Conservation (phyloP, 2,888 invertebrate genomes). For the Phasia obesa region DNA sequence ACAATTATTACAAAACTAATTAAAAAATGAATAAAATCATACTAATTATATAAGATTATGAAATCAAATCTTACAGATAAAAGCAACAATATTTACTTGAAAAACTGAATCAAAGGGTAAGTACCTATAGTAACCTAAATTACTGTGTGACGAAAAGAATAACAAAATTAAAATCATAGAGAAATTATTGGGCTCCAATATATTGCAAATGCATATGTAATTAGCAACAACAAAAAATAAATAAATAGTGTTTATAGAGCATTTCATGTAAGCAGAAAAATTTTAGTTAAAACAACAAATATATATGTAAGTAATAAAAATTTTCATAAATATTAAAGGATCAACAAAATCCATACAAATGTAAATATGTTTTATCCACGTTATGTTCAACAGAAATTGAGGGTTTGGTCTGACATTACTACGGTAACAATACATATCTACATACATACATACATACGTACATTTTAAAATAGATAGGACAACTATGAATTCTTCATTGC, state of each 20-base stretch:
- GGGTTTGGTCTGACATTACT: not conserved
- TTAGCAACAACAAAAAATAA: no score
- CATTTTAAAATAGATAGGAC: constrained; percentile 3
- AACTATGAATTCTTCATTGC: constrained; percentile 28
- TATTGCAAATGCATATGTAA: no score
- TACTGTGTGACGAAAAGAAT: not conserved
- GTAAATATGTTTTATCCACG: not conserved
- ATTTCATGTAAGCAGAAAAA: no score
- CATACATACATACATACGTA: no score
- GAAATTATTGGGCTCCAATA: not conserved
- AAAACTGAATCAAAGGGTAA: not conserved
- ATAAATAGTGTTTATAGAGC: not conserved
- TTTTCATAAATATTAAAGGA: no score
- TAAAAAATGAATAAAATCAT: constrained; percentile 38
- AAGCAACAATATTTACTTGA: not conserved
- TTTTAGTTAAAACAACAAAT: no score
- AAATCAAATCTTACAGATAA: no score
- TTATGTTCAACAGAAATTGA: not conserved
- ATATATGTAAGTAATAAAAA: no score
- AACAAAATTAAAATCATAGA: not conserved
- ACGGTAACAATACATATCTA: no score
- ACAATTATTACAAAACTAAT: constrained; percentile 40
- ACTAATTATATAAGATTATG: not conserved
- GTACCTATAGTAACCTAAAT: not conserved
- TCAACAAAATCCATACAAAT: no score